Evolutionary conservation across 2,113 vertebrate species (phyloP).

Genomic region (Microtus oregoni): DNA sequence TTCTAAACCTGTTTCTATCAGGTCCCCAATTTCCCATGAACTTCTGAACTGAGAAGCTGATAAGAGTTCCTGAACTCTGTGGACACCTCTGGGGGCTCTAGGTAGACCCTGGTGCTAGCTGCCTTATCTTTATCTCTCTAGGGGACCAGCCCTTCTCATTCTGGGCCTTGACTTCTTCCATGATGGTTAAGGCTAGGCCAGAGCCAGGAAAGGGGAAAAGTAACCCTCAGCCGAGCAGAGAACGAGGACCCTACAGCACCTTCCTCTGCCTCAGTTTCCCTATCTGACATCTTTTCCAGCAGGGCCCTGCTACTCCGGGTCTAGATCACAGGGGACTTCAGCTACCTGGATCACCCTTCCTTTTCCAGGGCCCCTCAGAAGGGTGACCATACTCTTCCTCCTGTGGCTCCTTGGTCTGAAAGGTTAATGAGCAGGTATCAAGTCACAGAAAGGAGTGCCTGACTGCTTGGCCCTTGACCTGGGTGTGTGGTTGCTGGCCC

Average conservation of each 20-base stretch:
- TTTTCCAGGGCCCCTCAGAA: background rate
- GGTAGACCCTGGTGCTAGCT: background rate
- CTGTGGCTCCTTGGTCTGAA: background rate
- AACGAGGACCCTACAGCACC: background rate
- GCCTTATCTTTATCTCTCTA: background rate
- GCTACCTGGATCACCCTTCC: background rate
- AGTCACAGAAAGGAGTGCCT: background rate
- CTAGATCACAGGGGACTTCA: background rate
- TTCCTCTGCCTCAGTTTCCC: constrained; percentile 40
- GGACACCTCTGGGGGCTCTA: background rate
- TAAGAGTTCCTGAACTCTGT: background rate
- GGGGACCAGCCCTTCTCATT: background rate
- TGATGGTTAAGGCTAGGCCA: background rate
- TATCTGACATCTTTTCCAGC: background rate
- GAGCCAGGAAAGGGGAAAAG: background rate
- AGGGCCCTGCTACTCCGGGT: background rate
- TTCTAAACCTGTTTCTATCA: background rate
- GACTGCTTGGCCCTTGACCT: background rate
- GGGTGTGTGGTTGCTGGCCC: background rate
- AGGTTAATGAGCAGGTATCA: background rate
- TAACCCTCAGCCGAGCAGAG: background rate
- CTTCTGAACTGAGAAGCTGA: background rate
- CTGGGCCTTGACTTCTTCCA: background rate
- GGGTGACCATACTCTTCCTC: background rate
- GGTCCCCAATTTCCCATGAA: background rate